A percentile compares a stretch with the other conserved stretches of the same genome.
phyloP scores from a whole-genome alignment of 2,797 vertebrate genomes.

The Syndactyla subalaris region DNA sequence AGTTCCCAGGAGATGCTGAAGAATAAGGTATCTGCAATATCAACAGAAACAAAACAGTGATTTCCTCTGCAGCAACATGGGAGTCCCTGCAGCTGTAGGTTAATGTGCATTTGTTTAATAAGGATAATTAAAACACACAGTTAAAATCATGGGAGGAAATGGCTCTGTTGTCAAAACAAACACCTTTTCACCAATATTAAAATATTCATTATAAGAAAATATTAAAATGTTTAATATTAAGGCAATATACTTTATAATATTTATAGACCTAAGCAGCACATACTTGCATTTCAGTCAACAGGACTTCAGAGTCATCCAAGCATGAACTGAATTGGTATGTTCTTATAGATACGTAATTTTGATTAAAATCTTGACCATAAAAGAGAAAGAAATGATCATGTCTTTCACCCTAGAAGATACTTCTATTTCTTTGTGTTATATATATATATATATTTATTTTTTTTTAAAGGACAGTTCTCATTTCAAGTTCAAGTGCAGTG shows the following conservation, averaged over 20 bases:
- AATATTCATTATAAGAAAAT: background rate
- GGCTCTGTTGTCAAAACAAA: background rate
- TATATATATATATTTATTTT: too few relatives aligned
- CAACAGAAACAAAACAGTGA: slow-evolving; percentile 67
- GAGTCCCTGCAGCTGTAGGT: background rate
- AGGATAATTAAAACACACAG: background rate
- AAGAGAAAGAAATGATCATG: background rate
- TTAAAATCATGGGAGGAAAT: background rate
- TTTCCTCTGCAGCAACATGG: background rate
- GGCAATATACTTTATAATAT: background rate
- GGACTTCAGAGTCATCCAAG: background rate
- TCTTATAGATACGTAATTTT: background rate
- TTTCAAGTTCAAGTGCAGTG: background rate
- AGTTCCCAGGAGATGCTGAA: slow-evolving; percentile 96
- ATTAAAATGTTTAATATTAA: background rate
- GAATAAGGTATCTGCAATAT: slow-evolving; percentile 92
- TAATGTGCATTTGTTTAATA: background rate
- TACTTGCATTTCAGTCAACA: background rate
- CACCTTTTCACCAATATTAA: background rate
- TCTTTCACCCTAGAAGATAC: background rate
- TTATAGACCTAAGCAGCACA: background rate
- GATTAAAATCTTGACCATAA: background rate
- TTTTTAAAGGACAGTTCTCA: background rate
- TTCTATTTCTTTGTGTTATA: background rate
- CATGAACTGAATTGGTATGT: background rate